Evolutionary conservation across 2,113 vertebrate genomes (phyloP), one percentile per base, ranked within the genome.

Genomic region (Mobula hypostoma): DNA sequence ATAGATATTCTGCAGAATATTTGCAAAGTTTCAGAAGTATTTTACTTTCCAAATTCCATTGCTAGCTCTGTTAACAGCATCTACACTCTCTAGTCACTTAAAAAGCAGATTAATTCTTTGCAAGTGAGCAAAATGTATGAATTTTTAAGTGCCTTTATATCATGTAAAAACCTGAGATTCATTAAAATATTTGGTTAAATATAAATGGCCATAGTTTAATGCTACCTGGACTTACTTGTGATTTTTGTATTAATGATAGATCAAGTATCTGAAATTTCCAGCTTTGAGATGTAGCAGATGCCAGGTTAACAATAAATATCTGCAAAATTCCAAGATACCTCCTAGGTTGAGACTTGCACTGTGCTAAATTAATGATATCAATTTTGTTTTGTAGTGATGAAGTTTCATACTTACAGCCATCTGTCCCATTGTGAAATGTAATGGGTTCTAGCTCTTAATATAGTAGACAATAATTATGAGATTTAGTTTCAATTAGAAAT

Each of bases 251-350:
- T 68, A 68, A 91, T 91, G 63, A 68, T 68, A 36, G n/a, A 91
- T 91, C 61, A 68, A 68, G 4, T 91, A 61, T 68, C 87, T 68
- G 29, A 32, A 91, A 92, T 70, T 63, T 92, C 88, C 21, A 40
- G 66, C 36, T 70, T 92, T 72, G 63, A 92, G 72, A 70, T 70
- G 40, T 32, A 92, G 66, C 88, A 92, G 88, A 92, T 92, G 88
- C n/a, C 88, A 92, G 2, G 17, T 92, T 92, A 63, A 92, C 68
- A 87, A 87, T 87, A 92, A 92, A 63, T 32, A 36, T 92, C 15
- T 92, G 88, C 32, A 92, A 92, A 87, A 70, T 92, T 92, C 88
- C 63, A 70, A 5, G 88, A 92, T 92, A 70, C 88, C 88, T 92
- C 88, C 88, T 40, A 92, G 88, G 88, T 92, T 91, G 61, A 36